Evolutionary conservation across 2,888 invertebrate genomes (phyloP), one percentile per base, ranked within the genome.

Genomic region (Aporophyla lueneburgensis): DNA sequence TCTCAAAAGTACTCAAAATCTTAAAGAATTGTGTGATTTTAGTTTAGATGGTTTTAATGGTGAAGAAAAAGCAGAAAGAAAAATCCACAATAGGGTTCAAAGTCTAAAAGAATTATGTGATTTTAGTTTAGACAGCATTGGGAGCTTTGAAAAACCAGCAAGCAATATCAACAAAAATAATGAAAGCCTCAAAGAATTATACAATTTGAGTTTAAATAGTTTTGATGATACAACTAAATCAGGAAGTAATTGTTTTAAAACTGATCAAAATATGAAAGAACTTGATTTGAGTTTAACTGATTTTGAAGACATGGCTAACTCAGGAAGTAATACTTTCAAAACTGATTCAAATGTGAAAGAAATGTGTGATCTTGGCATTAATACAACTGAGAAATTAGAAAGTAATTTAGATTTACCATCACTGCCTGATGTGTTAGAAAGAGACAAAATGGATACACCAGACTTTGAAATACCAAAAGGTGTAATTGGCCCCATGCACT

Each of bases 391-490:
- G 2, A 73, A 61, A 65, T 53, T 56, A 3, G 59, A 61, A 56
- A 76, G 53, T 54, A 74, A 81, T 71, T n/a, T 81, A 27, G 74
- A 80, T 73, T 65, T 87, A 63, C 74, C 74, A 56, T 61, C 49
- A 24, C 33, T 76, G 66, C 16, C 75, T 14, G 62, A 78, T 56
- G 56, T 65, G 14, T 53, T 71, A 19, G 74, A 86, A n/a, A 72
- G 53, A 56, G 65, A 59, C 43, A 79, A 71, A 56, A 61, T 71
- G 33, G 72, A 63, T 66, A 21, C 67, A 27, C 74, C 69, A 51
- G 80, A 86, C 33, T 84, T 80, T 74, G 76, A 83, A 12, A 58
- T 74, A 71, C 70, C 86, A 27, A 79, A 71, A 43, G 62, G 59
- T 51, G 24, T 71, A n/a, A 67, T 40, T 56, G 58, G 5, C 3